These are phyloP conservation scores for Ursus arctos DNA, from an alignment of 2,113 vertebrate species.

Conservation along the genomic window DNA sequence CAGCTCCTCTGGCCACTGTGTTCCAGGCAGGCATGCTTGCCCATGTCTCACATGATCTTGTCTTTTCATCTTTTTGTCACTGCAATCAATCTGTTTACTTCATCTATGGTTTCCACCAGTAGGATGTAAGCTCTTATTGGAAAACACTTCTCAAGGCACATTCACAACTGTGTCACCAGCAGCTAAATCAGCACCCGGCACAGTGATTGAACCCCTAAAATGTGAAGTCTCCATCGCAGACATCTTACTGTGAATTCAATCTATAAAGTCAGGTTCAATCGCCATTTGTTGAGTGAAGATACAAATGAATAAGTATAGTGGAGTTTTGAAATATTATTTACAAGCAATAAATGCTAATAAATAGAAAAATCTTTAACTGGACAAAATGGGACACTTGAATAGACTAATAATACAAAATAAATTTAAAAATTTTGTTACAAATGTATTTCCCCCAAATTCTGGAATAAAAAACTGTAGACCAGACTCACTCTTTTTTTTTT, in stretches of 20 bases:
- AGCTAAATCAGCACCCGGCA: background rate
- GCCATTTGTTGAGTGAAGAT: background rate
- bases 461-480: background rate
- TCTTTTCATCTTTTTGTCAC: background rate
- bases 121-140: background rate
- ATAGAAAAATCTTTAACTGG: background rate
- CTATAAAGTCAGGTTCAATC: background rate
- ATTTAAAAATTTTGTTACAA: background rate
- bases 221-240: background rate
- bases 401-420: background rate
- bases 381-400: background rate
- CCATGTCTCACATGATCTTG: fast-evolving
- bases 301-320: background rate
- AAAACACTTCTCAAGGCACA: background rate
- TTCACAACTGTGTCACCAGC: background rate
- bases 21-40: background rate
- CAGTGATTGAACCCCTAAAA: background rate
- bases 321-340: background rate
- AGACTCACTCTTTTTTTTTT: background rate
- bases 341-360: background rate
- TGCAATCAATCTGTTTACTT: background rate
- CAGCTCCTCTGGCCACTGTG: background rate
- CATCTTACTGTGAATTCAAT: background rate
- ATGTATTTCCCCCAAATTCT: constrained; percentile 7
- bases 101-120: background rate